Conservation (phyloP, 2,797 vertebrate genomes). For the Sorex maritimensis region DNA sequence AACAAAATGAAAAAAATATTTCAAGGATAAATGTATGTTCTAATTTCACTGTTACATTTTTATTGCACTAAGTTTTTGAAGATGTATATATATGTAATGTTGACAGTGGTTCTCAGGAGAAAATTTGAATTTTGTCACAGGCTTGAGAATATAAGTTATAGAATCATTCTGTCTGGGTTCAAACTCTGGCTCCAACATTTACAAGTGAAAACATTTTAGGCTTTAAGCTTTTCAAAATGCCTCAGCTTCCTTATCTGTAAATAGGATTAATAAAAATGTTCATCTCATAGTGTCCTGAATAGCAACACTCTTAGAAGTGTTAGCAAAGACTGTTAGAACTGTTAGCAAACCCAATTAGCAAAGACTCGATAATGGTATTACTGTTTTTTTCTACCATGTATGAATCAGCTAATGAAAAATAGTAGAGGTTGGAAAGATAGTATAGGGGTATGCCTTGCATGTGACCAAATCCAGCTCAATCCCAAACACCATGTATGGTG, state of each 20-base stretch:
- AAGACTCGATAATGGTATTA: neutral
- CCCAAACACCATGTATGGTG: too few relatives aligned
- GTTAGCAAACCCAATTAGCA: neutral
- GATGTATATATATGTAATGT: neutral
- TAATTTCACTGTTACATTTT: neutral
- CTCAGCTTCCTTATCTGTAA: neutral
- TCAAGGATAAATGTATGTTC: neutral
- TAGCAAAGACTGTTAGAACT: too few relatives aligned
- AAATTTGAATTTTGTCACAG: neutral
- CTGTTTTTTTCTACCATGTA: neutral
- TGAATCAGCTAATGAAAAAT: constrained; percentile 9
- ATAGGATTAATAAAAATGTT: neutral
- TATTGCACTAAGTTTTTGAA: neutral
- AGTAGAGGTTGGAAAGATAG: neutral
- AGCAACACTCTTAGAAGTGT: neutral
- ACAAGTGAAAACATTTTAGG: neutral
- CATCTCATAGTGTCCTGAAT: neutral
- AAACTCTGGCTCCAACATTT: neutral
- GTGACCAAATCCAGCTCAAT: too few relatives aligned
- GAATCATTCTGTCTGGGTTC: neutral
- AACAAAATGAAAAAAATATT: neutral
- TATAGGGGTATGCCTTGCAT: too few relatives aligned
- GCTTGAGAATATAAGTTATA: neutral
- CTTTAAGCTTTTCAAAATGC: neutral
- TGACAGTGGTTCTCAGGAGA: neutral